Evolutionary conservation across 2,888 invertebrate species (phyloP).

Genomic region (Antitype chi): DNA sequence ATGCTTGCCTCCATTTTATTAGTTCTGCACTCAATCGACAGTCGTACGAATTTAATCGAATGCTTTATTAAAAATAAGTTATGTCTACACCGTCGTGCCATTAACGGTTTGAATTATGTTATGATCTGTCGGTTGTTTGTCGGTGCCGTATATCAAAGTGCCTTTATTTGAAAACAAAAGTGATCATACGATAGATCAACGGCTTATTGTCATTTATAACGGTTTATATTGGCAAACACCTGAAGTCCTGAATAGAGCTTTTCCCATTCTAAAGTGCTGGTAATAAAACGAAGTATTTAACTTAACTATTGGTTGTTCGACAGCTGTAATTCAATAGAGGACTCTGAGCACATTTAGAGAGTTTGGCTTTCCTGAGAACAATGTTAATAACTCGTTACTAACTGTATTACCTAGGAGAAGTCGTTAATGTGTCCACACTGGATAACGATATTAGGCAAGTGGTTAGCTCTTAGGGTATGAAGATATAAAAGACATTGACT

Average conservation of each 20-base stretch:
- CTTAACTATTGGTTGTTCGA: constrained; percentile 39
- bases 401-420: constrained; percentile 43
- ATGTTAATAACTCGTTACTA: constrained; percentile 50
- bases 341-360: constrained; percentile 26
- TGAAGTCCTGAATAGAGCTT: constrained; percentile 39
- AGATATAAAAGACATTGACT: constrained; percentile 36
- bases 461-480: constrained; percentile 36
- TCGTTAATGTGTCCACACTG: constrained; percentile 53
- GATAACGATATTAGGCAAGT: constrained; percentile 47
- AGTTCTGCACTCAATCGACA: constrained; percentile 64
- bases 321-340: constrained; percentile 37
- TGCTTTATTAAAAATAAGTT: constrained; percentile 75
- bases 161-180: constrained; percentile 61
- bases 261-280: constrained; percentile 26
- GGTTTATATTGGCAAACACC: constrained; percentile 49
- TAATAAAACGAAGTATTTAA: constrained; percentile 41
- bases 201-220: constrained; percentile 44
- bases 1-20: constrained; percentile 74
- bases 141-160: constrained; percentile 49
- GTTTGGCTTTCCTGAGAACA: constrained; percentile 50
- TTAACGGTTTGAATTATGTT: constrained; percentile 68
- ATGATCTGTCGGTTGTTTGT: constrained; percentile 63
- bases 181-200: constrained; percentile 37
- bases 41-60: constrained; percentile 65
- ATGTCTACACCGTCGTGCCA: constrained; percentile 64